Evolutionary conservation across 2,888 invertebrate species (phyloP).

Genomic region (Drosophila hawaiiensis): DNA sequence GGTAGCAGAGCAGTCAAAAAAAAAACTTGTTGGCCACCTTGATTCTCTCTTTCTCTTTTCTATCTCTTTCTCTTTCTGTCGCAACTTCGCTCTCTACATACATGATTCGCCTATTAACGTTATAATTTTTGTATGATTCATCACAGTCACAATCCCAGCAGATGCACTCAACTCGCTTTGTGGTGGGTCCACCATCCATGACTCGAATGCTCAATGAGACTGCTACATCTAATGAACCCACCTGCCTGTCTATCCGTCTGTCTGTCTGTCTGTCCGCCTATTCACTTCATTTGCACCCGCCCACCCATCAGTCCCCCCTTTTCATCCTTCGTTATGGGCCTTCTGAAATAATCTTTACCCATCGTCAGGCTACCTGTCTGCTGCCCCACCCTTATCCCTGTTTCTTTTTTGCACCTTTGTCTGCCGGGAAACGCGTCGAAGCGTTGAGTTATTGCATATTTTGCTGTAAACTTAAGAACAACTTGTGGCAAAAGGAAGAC

Average conservation of each 20-base stretch:
- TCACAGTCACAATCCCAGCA: constrained; percentile 22
- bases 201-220: constrained; percentile 58
- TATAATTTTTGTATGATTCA: constrained; percentile 63
- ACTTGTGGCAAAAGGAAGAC: background rate
- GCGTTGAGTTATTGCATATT: constrained; percentile 48
- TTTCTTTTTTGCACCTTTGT: constrained; percentile 35
- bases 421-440: constrained; percentile 11
- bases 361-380: constrained; percentile 25
- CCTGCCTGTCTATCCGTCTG: constrained; percentile 1
- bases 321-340: constrained; percentile 71
- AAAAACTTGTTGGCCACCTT: constrained; percentile 64
- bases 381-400: background rate
- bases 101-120: constrained; percentile 79
- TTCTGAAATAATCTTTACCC: constrained; percentile 45
- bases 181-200: constrained; percentile 46
- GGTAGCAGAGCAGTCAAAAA: constrained; percentile 63
- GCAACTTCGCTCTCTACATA: constrained; percentile 13
- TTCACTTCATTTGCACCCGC: background rate
- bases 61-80: background rate
- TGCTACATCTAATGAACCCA: constrained; percentile 66
- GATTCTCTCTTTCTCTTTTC: background rate
- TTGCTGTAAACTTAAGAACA: constrained; percentile 32
- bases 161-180: constrained; percentile 41
- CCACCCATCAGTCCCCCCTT: constrained; percentile 22
- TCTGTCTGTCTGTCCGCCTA: constrained; percentile 15